Conservation (phyloP, 2,797 vertebrate genomes). For the Iguana delicatissima region DNA sequence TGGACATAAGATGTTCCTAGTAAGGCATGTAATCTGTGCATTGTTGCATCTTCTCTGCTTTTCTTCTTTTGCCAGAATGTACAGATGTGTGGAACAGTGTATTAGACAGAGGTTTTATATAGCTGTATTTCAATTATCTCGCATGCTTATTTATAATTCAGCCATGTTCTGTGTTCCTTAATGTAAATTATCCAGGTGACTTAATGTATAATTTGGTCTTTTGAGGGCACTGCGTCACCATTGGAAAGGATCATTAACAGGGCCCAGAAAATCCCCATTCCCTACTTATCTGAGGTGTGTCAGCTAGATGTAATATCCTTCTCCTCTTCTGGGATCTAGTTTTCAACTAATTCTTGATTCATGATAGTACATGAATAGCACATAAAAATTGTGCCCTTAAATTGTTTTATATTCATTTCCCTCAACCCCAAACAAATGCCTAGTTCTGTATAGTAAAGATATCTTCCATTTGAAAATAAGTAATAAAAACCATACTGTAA, state of each 20-base stretch:
- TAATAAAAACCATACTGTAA: slow-evolving; percentile 33
- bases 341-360: not conserved
- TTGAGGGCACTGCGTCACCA: not conserved
- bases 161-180: slow-evolving; percentile 62
- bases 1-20: not conserved
- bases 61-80: slow-evolving; percentile 45
- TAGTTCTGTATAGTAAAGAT: not conserved
- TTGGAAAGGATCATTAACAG: not conserved
- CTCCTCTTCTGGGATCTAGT: not conserved
- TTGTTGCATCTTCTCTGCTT: slow-evolving; percentile 62
- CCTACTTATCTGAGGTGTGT: not conserved
- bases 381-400: not conserved
- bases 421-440: not conserved
- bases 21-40: slow-evolving; percentile 51
- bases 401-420: not conserved
- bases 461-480: not conserved
- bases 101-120: slow-evolving; percentile 71
- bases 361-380: no score
- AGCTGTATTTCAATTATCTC: slow-evolving; percentile 72
- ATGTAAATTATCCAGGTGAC: slow-evolving; percentile 50
- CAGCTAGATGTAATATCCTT: not conserved
- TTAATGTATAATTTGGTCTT: slow-evolving; percentile 16
- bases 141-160: slow-evolving; percentile 72
- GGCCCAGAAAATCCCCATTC: not conserved
- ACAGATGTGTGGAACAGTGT: slow-evolving; percentile 68